A percentile compares a stretch with the other conserved stretches of the same genome.
Conservation (phyloP, 2,113 vertebrate genomes). For the Eptesicus fuscus region DNA sequence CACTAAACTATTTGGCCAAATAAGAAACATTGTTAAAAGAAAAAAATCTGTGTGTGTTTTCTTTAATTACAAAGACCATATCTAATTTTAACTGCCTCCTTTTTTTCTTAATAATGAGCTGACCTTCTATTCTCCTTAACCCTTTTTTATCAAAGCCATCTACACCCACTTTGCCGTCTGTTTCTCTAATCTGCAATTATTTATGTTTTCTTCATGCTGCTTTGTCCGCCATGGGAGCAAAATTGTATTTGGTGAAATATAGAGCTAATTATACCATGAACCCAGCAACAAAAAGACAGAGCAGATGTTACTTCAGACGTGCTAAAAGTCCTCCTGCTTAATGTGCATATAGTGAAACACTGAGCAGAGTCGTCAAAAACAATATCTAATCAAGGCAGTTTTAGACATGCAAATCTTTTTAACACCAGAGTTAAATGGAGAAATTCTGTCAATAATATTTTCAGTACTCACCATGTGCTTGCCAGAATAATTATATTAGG, state of each 20-base stretch:
- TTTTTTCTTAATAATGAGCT: constrained; percentile 77
- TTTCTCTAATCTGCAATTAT: constrained; percentile 90
- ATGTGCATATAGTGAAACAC: constrained; percentile 79
- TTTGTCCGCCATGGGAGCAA: constrained; percentile 85
- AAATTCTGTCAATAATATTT: constrained; percentile 76
- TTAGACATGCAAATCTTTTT: constrained; percentile 83
- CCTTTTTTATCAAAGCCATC: constrained; percentile 85
- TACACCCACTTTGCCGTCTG: constrained; percentile 88
- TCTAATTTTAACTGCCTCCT: constrained; percentile 76
- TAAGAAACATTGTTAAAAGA: constrained; percentile 54
- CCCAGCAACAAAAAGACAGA: constrained; percentile 87
- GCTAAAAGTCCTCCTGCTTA: constrained; percentile 83
- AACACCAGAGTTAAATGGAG: constrained; percentile 78
- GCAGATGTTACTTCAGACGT: constrained; percentile 89
- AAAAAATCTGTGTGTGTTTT: constrained; percentile 68
- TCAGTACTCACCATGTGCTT: constrained; percentile 74
- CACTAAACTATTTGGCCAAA: constrained; percentile 54
- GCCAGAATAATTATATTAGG: constrained; percentile 75
- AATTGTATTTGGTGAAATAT: constrained; percentile 89
- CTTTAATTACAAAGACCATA: constrained; percentile 72
- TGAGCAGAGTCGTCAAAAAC: constrained; percentile 70
- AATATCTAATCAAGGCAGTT: constrained; percentile 76
- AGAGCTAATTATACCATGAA: constrained; percentile 89
- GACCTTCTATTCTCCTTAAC: constrained; percentile 89
- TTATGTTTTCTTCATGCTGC: constrained; percentile 89